Evolutionary conservation across 2,797 vertebrate species (phyloP).

Genomic region (Neostethus bicornis): DNA sequence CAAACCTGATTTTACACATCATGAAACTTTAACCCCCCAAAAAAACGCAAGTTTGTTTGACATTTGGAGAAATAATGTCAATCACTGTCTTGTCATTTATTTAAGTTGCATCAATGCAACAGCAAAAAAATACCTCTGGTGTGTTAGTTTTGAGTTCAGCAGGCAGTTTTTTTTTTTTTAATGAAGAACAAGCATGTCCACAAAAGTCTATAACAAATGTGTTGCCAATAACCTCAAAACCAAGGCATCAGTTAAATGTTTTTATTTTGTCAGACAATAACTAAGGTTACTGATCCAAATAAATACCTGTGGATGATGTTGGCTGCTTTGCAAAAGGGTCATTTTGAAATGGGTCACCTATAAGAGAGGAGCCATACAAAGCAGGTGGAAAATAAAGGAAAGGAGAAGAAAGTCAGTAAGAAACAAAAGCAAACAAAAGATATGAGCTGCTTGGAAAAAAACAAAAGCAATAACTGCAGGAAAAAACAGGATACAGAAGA

Average conservation of each 20-base stretch:
- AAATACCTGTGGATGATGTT: conserved; percentile 83
- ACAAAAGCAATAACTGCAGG: conserved; percentile 6
- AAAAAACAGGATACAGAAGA: background rate
- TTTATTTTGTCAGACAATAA: background rate
- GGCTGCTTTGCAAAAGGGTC: conserved; percentile 92
- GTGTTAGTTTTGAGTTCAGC: background rate
- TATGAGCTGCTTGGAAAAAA: conserved; percentile 8
- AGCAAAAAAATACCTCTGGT: background rate
- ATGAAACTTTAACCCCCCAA: background rate
- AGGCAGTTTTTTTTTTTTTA: background rate
- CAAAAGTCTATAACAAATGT: no score
- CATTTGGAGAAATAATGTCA: background rate
- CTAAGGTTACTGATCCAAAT: background rate
- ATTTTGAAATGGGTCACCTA: conserved; percentile 94
- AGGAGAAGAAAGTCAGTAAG: conserved; percentile 34
- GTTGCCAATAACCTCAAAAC: no score
- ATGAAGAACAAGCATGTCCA: background rate
- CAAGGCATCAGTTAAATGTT: background rate
- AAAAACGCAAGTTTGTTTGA: background rate
- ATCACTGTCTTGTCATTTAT: background rate
- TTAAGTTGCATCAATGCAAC: background rate
- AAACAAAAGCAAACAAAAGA: conserved; percentile 25
- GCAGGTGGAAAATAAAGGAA: conserved; percentile 11
- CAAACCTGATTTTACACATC: background rate
- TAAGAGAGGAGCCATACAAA: conserved; percentile 31